Base-by-base conservation (phyloP, 2,797 vertebrate genomes). In the Dallia pectoralis region DNA sequence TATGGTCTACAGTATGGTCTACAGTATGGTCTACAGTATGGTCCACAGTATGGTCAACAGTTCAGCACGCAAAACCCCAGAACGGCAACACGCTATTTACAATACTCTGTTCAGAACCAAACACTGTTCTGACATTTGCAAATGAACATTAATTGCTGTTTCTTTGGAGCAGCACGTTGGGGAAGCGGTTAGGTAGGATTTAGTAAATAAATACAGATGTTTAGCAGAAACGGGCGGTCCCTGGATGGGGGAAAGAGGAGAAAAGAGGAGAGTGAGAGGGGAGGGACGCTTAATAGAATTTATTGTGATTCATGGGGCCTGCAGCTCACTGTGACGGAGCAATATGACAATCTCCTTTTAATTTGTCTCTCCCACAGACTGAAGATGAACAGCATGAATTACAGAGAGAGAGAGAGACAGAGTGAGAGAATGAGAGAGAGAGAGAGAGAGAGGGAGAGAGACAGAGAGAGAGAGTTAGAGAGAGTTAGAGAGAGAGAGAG, bases 181-280 rank as follows among this genome's bases (percentile, higher is more conserved):
- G 91, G 88, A 91, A 90, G 86, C 89, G 90, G 84, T 91, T 91
- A 87, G 91, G 91, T 93, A 92, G 87, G 89, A 92, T 90, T 92
- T 91, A 91, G 89, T 91, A 92, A 93, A 94, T 92, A 93, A 92
- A 93, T 91, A 92, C 89, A 93, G 89, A 93, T 92, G 81, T 90
- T 86, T 85, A 85, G 81, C 79, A 70, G 85, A 87, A 88, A 91
- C 89, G 76, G 78, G 74, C 85, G 87, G 84, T 70, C 85, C 89
- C 85, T 78, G 84, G 76, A 59, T 81, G 88, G 89, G 73, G 77
- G 77, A 30, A 47, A 69, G 64, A 68, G 74, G 32, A 79, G 81
- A 81, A 80, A 68, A 73, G 53, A 79, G 75, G 85, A 68, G 79
- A 72, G 80, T 84, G 84, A 82, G 84, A 82, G 83, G 82, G 84